A percentile compares a stretch with the other conserved stretches of the same genome.
Conservation (phyloP, 1,140 invertebrate species). For the Drosophila seguyi region DNA sequence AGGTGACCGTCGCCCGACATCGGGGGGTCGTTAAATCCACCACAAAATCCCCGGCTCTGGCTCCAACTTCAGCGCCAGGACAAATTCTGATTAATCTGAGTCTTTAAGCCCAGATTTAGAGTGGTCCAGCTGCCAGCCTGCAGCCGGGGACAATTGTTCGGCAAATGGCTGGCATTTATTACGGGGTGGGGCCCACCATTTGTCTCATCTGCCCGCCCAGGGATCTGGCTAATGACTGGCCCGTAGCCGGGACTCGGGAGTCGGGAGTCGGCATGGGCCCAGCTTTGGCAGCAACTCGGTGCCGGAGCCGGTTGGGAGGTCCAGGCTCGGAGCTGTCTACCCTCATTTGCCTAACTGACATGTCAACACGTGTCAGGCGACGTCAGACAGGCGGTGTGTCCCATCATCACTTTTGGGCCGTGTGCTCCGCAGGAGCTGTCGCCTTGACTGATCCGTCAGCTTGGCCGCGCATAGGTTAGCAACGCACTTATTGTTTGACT, state of each 20-base stretch:
- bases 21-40: constrained; percentile 36
- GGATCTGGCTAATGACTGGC: constrained; percentile 61
- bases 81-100: constrained; percentile 66
- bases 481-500: constrained; percentile 62
- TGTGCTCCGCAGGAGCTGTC: constrained; percentile 55
- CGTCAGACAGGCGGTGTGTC: constrained; percentile 32
- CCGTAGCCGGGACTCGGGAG: constrained; percentile 39
- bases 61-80: constrained; percentile 14
- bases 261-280: not conserved
- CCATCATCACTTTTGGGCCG: constrained; percentile 52
- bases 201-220: constrained; percentile 21
- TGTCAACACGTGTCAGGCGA: constrained; percentile 68
- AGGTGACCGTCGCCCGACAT: constrained; percentile 41
- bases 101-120: constrained; percentile 47
- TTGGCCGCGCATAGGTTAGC: constrained; percentile 49
- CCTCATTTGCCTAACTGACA: constrained; percentile 79
- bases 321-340: constrained; percentile 57
- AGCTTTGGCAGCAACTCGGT: not conserved
- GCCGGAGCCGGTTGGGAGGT: too few relatives aligned
- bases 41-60: constrained; percentile 23
- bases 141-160: constrained; percentile 61
- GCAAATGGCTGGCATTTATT: constrained; percentile 68
- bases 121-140: constrained; percentile 49
- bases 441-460: constrained; percentile 61
- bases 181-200: constrained; percentile 43